Base-by-base conservation (phyloP, 2,888 invertebrate species). In the Oxytorus armatus region DNA sequence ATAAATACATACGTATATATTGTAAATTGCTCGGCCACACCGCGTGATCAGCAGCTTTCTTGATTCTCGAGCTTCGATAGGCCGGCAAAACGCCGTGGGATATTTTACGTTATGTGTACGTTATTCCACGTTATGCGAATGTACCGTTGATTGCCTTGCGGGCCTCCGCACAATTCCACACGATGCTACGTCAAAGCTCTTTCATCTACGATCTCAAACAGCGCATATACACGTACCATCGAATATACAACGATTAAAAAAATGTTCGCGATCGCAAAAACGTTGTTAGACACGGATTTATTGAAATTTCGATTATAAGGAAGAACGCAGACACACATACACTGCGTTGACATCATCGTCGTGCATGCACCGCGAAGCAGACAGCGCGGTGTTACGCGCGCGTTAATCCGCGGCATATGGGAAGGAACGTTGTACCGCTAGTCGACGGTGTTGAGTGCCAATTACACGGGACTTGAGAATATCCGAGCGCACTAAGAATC, bases 131-230 rank as follows among this genome's bases (percentile, higher is more conserved):
- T 86, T 85, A 85, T 86, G 85, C 82, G 86, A 87, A 89, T 89
- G 87, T 90, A 89, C 90, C 89, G 90, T 90, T 90, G 84, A 86
- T 86, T 86, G 89, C 89, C 87, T 85, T n/a, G n/a, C 85, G 83
- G 86, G 89, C 83, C 7, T 49, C 49, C 21, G 82, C 80, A 77
- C 82, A 83, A 80, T 80, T 81, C 66, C 69, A 79, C 79, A 79
- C 79, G 68, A 66, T 66, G 51, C 73, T 75, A 61, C 79, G 66
- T 3, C 44, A 25, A 25, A 76, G 53, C 80, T 81, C 77, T 77
- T 78, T 83, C 82, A 82, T 77, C 72, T 75, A 66, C 33, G 49
- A 65, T 69, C 57, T 49, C 42, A 16, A 73, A 51, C 39, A 8
- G 36, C 10, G 10, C 1, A 36, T 36, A 29, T 29, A 29, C 10